Evolutionary conservation across 2,888 invertebrate genomes (phyloP).

Genomic region (Eupelmus urozonus): DNA sequence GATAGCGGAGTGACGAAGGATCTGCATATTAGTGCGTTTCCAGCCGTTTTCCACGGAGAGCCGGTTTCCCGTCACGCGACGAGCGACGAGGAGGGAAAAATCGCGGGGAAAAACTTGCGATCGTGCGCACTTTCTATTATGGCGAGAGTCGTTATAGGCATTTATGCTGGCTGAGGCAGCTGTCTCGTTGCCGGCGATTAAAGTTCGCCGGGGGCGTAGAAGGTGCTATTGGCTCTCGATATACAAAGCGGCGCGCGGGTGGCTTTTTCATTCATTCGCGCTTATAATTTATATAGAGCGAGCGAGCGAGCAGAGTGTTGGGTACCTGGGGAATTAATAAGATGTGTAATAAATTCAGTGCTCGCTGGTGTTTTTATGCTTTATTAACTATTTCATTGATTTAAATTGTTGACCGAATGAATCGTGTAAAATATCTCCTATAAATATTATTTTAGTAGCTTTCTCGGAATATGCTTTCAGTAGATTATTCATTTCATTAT

Average conservation of each 20-base stretch:
- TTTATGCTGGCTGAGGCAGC: not conserved
- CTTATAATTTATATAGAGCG: not conserved
- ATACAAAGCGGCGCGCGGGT: not conserved
- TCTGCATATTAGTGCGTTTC: constrained; percentile 41
- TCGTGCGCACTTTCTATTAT: constrained; percentile 21
- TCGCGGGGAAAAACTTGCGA: not conserved
- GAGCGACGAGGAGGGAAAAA: not conserved
- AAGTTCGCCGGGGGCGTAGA: not conserved
- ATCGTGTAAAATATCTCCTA: too few relatives aligned
- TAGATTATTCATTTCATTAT: too few relatives aligned
- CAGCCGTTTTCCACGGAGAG: constrained; percentile 19
- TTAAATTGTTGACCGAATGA: too few relatives aligned
- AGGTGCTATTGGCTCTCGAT: not conserved
- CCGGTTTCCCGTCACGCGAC: constrained; percentile 43
- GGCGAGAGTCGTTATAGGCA: not conserved
- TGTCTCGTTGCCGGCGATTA: not conserved
- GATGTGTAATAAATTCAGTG: too few relatives aligned
- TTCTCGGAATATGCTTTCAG: too few relatives aligned
- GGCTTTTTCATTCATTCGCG: not conserved
- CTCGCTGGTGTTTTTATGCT: too few relatives aligned
- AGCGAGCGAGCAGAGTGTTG: too few relatives aligned
- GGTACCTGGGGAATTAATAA: too few relatives aligned
- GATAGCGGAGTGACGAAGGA: not conserved
- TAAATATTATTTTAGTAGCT: too few relatives aligned
- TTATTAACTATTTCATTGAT: too few relatives aligned